Evolutionary conservation across 2,113 vertebrate species (phyloP).

Genomic region (Prinia subflava): DNA sequence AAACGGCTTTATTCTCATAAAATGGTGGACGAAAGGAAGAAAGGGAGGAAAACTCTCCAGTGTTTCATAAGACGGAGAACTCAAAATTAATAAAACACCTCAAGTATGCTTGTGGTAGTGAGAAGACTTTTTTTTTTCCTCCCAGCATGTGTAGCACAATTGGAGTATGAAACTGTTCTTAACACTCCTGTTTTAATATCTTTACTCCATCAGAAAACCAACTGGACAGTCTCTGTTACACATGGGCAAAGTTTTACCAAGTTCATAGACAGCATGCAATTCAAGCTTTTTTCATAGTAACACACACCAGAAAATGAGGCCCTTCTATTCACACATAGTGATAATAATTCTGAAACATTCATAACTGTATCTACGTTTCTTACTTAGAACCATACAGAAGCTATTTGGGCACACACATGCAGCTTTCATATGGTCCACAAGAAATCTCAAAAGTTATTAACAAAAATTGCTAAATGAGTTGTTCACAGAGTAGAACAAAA

Average conservation of each 20-base stretch:
- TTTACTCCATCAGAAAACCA: not conserved
- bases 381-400: not conserved
- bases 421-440: not conserved
- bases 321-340: not conserved
- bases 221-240: not conserved
- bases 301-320: not conserved
- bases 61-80: not conserved
- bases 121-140: not conserved
- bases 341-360: not conserved
- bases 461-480: not conserved
- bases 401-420: not conserved
- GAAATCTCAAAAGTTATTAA: not conserved
- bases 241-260: not conserved
- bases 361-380: not conserved
- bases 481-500: not conserved
- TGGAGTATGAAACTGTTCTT: not conserved
- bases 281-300: not conserved
- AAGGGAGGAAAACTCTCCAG: not conserved
- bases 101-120: not conserved
- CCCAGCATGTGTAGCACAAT: not conserved
- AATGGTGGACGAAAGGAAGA: not conserved
- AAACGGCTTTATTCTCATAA: not conserved
- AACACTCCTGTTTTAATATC: not conserved
- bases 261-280: not conserved
- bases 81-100: not conserved